Evolutionary conservation across 1,140 invertebrate genomes (phyloP).

Genomic region (Lepidurus packardi): DNA sequence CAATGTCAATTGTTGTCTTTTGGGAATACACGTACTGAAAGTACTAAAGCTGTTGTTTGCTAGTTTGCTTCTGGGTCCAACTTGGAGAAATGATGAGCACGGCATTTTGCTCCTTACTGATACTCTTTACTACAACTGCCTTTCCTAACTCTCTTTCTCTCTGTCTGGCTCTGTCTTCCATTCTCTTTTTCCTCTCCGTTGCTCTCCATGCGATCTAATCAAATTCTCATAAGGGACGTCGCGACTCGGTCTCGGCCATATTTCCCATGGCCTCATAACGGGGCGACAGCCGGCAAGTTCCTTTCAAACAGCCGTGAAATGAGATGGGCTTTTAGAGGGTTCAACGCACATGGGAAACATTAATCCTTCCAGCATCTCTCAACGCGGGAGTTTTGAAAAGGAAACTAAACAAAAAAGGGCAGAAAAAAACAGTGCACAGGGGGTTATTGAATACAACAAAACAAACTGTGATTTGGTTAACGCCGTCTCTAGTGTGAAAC

Average conservation of each 20-base stretch:
- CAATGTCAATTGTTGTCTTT: too few species aligned
- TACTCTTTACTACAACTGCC: not conserved
- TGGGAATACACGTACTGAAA: too few species aligned
- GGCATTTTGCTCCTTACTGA: not conserved
- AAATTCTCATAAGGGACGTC: slow-evolving; percentile 29
- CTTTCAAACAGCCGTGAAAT: slow-evolving; percentile 21
- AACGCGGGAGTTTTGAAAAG: not conserved
- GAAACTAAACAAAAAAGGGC: not conserved
- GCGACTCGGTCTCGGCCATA: slow-evolving; percentile 16
- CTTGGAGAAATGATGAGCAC: not conserved
- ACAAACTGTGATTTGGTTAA: too few species aligned
- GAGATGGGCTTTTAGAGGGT: slow-evolving; percentile 21
- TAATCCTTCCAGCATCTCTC: slow-evolving; percentile 13
- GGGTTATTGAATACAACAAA: too few species aligned
- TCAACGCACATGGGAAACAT: slow-evolving; percentile 21
- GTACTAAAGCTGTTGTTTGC: too few species aligned
- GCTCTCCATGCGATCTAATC: slow-evolving; percentile 28
- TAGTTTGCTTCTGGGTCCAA: not conserved
- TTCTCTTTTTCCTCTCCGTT: slow-evolving; percentile 26
- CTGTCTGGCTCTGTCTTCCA: slow-evolving; percentile 11
- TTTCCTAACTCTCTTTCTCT: slow-evolving; percentile 23
- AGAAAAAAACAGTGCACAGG: too few species aligned
- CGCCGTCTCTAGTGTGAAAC: too few species aligned
- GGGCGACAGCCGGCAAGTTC: slow-evolving; percentile 20
- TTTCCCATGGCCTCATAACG: slow-evolving; percentile 13